Evolutionary conservation across 2,888 invertebrate genomes (phyloP).

Genomic region (Coelopa pilipes): DNA sequence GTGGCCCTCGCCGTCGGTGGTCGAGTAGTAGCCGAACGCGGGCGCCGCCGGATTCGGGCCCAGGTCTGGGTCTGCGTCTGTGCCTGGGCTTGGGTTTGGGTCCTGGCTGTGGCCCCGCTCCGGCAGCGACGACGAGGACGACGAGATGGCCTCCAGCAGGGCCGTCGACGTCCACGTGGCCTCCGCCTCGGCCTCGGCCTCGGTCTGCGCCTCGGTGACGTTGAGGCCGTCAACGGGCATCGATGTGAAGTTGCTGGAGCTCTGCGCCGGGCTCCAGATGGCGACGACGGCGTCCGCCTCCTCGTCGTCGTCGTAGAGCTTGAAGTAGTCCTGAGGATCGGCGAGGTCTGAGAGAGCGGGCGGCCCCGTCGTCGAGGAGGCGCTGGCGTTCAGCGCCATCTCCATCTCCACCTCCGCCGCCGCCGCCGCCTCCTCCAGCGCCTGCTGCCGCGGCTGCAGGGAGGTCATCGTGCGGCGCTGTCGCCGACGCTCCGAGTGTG

Average conservation of each 20-base stretch:
- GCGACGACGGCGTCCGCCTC: slow-evolving; percentile 34
- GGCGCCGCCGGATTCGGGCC: slow-evolving; percentile 8
- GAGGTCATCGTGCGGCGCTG: too few species aligned
- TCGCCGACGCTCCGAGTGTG: too few species aligned
- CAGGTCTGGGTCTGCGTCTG: too few species aligned
- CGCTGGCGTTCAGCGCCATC: slow-evolving; percentile 46
- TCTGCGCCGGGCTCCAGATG: slow-evolving; percentile 43
- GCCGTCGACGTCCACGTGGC: slow-evolving; percentile 35
- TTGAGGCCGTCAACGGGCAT: slow-evolving; percentile 21
- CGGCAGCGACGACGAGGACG: slow-evolving; percentile 35
- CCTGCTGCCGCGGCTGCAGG: neutral
- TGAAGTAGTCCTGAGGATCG: slow-evolving; percentile 45
- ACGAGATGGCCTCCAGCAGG: slow-evolving; percentile 31
- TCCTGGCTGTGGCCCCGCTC: slow-evolving; percentile 7
- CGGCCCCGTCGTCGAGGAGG: slow-evolving; percentile 36
- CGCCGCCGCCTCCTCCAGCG: slow-evolving; percentile 44
- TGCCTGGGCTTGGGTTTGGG: too few species aligned
- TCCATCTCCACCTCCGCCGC: slow-evolving; percentile 40
- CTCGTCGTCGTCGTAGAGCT: slow-evolving; percentile 41
- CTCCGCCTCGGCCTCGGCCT: slow-evolving; percentile 16
- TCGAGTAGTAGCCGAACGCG: slow-evolving; percentile 13
- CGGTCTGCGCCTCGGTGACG: neutral
- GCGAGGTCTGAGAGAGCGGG: slow-evolving; percentile 43
- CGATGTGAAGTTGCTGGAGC: slow-evolving; percentile 34
- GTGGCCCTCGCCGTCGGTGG: slow-evolving; percentile 29